phyloP scores from a whole-genome alignment of 2,113 vertebrate genomes.

The Coptodon bakossiorum region DNA sequence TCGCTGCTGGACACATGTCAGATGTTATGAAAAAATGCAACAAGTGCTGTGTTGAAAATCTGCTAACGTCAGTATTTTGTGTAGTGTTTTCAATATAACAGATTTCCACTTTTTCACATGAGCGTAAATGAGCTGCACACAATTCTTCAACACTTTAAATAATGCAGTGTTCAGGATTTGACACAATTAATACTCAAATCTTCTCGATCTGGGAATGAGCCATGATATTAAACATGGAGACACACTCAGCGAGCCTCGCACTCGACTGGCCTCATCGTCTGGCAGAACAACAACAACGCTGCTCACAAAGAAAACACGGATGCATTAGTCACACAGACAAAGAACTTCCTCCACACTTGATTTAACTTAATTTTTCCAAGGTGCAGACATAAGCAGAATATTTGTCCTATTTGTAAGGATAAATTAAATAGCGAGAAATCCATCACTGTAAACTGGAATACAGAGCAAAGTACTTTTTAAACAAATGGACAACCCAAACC shows the following conservation, averaged over 20 bases:
- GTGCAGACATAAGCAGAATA: constrained; percentile 34
- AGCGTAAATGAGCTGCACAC: not conserved
- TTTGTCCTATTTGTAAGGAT: not conserved
- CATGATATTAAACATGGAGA: not conserved
- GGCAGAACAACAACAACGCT: not conserved
- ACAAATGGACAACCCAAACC: constrained; percentile 3
- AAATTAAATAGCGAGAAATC: constrained; percentile 17
- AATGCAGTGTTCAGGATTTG: not conserved
- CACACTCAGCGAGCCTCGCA: not conserved
- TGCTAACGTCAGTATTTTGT: not conserved
- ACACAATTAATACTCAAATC: not conserved
- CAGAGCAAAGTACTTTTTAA: not conserved
- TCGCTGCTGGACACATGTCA: not conserved
- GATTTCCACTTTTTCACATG: not conserved
- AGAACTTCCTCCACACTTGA: constrained; percentile 28
- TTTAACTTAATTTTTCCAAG: constrained; percentile 29
- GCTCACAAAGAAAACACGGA: not conserved
- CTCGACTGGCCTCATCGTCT: not conserved
- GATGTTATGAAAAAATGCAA: not conserved
- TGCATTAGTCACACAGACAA: not conserved
- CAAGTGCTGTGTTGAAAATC: not conserved
- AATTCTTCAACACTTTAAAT: not conserved
- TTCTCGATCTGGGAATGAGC: not conserved
- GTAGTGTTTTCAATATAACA: not conserved
- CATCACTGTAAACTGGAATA: not conserved